Evolutionary conservation across 2,888 invertebrate genomes (phyloP), one percentile per base, ranked within the genome.

Genomic region (Drosophila nr. medialis): DNA sequence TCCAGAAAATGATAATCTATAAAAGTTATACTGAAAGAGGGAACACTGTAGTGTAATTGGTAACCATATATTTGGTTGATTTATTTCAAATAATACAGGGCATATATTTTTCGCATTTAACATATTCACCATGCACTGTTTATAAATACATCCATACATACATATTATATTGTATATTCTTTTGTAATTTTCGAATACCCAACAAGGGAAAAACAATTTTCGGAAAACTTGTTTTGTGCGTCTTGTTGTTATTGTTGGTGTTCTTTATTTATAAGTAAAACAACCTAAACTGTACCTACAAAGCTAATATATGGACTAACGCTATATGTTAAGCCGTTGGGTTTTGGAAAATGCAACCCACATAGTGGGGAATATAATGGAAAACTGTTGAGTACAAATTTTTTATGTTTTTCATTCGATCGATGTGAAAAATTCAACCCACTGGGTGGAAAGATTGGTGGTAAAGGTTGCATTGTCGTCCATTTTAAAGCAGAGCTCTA

Each of bases 381-480:
- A 55, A 55, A 55, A 55, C 29, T 55, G 4, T 55, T 29, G n/a
- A 27, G 13, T 38, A 13, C 54, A 38, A 55, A 38, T 38, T 38
- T 7, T n/a, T 18, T 27, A n/a, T 13, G 54, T 38, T 38, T 54
- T 36, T 34, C 53, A 36, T 36, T 54, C 36, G 24, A 45, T 54
- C 50, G 27, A 36, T 27, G 36, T 54, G 27, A 54, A 54, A 27
- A 29, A 55, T 38, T n/a, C n/a, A 54, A 8, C 36, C 24, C 54
- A 36, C 4, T 54, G 54, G 13, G 6, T n/a, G 27, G n/a, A 54
- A 54, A 45, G 38, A 27, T 55, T 55, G 55, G 55, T 55, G 55
- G 55, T 55, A 29, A 55, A 55, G 29, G 38, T 38, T 55, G 29
- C 55, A 55, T n/a, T 13, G 18, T 55, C n/a, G 54, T 55, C 27